Conservation (phyloP, 2,113 vertebrate genomes). For the Bujurquina vittata region DNA sequence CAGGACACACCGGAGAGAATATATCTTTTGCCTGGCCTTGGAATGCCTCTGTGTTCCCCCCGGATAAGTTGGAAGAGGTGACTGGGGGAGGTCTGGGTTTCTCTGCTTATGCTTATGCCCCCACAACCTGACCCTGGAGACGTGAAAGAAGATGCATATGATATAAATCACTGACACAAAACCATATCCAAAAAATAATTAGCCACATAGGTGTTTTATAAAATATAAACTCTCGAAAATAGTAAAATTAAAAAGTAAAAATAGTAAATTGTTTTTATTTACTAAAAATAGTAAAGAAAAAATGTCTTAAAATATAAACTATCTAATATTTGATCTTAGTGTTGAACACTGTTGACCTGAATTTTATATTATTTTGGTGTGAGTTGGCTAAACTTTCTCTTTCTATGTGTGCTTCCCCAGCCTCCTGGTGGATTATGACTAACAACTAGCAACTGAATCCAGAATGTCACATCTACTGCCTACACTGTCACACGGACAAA, state of each 20-base stretch:
- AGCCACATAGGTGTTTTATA: background rate
- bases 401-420: conserved; percentile 73
- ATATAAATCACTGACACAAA: background rate
- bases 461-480: conserved; percentile 58
- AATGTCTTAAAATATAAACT: background rate
- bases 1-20: too few species aligned
- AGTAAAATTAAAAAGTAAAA: too few species aligned
- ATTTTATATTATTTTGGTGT: background rate
- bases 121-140: too few species aligned
- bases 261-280: too few species aligned
- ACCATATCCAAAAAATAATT: background rate
- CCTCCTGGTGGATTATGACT: conserved; percentile 97
- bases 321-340: background rate
- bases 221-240: background rate
- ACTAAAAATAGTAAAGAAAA: too few species aligned
- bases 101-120: too few species aligned
- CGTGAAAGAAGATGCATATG: too few species aligned
- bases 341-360: background rate
- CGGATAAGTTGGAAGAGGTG: too few species aligned
- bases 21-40: too few species aligned
- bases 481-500: conserved; percentile 65
- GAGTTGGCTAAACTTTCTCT: background rate
- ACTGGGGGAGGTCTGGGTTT: too few species aligned
- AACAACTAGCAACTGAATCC: conserved; percentile 84
- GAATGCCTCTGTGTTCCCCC: too few species aligned